Conservation (phyloP, 2,113 vertebrate genomes). For the Fulica atra region DNA sequence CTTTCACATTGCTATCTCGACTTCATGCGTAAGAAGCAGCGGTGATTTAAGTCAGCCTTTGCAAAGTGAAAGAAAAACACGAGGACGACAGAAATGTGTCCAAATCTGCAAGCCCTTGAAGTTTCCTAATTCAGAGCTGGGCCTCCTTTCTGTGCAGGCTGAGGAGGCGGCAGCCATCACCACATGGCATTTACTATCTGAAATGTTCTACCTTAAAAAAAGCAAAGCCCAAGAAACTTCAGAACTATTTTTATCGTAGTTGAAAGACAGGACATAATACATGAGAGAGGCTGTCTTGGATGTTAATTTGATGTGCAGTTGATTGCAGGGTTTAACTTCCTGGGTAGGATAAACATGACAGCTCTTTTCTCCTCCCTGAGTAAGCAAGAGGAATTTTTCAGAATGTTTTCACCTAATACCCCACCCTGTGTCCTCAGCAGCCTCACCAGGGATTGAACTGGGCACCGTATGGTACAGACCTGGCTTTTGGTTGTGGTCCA, state of each 20-base stretch:
- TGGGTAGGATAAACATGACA: slow-evolving; percentile 16
- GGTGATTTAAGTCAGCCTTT: background rate
- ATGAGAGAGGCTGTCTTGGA: slow-evolving; percentile 23
- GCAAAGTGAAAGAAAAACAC: background rate
- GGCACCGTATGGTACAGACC: background rate
- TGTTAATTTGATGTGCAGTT: slow-evolving; percentile 26
- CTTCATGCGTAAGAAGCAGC: background rate
- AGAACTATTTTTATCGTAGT: background rate
- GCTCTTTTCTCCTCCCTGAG: background rate
- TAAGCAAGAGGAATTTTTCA: background rate
- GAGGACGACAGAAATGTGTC: background rate
- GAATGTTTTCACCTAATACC: background rate
- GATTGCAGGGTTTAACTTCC: slow-evolving; percentile 30
- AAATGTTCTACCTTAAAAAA: slow-evolving; percentile 30
- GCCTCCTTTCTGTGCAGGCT: background rate
- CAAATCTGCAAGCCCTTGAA: background rate
- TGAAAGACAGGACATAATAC: slow-evolving; percentile 1
- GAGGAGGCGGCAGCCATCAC: background rate
- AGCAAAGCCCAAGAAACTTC: background rate
- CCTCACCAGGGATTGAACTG: background rate
- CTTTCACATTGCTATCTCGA: background rate
- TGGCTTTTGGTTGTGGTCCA: background rate
- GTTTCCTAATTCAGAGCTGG: background rate
- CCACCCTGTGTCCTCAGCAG: background rate
- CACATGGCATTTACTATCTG: background rate